A percentile compares a stretch with the other conserved stretches of the same genome.
Evolutionary conservation across 2,888 invertebrate species (phyloP).

Genomic region (Meandrusa payeni): DNA sequence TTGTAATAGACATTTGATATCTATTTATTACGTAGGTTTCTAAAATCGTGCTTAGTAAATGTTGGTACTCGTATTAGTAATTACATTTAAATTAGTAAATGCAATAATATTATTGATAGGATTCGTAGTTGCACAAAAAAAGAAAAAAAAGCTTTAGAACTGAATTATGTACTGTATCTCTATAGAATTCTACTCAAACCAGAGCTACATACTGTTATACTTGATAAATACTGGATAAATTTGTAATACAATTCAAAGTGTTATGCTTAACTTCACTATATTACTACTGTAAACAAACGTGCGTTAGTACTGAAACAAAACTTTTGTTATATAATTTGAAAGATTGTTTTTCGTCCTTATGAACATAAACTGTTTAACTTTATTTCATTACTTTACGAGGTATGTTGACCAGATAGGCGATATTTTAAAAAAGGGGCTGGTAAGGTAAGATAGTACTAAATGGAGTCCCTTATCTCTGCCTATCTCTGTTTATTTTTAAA

Average conservation of each 20-base stretch:
- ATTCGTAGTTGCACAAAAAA: slow-evolving; percentile 18
- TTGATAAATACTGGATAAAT: too few species aligned
- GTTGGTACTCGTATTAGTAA: slow-evolving; percentile 60
- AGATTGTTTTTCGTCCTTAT: too few species aligned
- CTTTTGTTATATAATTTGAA: too few species aligned
- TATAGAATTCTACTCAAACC: slow-evolving; percentile 9
- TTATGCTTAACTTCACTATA: background rate
- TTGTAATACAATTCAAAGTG: background rate
- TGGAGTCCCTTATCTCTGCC: too few species aligned
- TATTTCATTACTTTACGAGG: too few species aligned
- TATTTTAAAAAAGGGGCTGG: too few species aligned
- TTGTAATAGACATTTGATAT: slow-evolving; percentile 6
- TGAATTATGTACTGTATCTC: slow-evolving; percentile 37
- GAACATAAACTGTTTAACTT: too few species aligned
- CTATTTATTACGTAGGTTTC: slow-evolving; percentile 39
- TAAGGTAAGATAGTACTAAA: too few species aligned
- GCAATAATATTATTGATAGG: slow-evolving; percentile 63
- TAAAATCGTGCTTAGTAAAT: slow-evolving; percentile 42
- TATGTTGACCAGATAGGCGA: too few species aligned
- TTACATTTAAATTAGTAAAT: slow-evolving; percentile 58
- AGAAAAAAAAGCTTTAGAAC: slow-evolving; percentile 31
- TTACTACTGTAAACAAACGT: background rate
- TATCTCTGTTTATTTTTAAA: too few species aligned
- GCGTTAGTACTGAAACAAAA: slow-evolving; percentile 9
- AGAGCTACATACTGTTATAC: background rate